Percentiles rank a stretch among this genome's conserved stretches.
Evolutionary conservation across 2,113 vertebrate genomes (phyloP).

Genomic region (Calypte anna): DNA sequence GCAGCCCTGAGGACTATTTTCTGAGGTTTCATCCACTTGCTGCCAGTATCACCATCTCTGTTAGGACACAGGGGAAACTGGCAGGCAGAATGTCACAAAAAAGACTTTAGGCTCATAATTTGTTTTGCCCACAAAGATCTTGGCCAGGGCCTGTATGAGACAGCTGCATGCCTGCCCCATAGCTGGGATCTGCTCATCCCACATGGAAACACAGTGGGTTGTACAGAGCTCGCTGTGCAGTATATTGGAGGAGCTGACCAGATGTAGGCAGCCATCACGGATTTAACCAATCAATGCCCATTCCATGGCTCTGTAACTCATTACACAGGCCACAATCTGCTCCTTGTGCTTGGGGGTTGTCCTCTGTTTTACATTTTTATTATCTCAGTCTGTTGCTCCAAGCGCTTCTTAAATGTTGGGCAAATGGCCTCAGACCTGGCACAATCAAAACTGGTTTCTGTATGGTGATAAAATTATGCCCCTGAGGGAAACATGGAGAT

Average conservation of each 20-base stretch:
- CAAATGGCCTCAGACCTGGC: neutral
- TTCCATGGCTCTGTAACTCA: neutral
- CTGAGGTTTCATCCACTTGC: neutral
- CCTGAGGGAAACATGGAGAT: neutral
- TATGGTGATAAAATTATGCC: neutral
- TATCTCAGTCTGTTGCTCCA: neutral
- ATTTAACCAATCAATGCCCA: neutral
- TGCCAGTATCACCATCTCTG: neutral
- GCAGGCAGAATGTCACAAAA: neutral
- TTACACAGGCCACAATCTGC: neutral
- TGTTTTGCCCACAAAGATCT: neutral
- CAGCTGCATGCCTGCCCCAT: neutral
- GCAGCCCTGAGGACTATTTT: neutral
- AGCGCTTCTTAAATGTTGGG: neutral
- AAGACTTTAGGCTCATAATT: neutral
- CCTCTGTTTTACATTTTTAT: neutral
- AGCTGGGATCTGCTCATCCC: neutral
- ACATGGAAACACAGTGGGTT: neutral
- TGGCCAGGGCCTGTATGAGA: neutral
- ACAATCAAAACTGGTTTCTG: neutral
- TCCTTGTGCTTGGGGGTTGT: accelerated
- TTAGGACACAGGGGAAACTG: neutral
- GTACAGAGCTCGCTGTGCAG: neutral
- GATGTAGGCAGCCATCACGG: neutral
- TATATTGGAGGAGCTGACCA: neutral